These are phyloP conservation scores for Cyprinella venusta DNA, from an alignment of 2,797 vertebrate species.

Conservation along the genomic window DNA sequence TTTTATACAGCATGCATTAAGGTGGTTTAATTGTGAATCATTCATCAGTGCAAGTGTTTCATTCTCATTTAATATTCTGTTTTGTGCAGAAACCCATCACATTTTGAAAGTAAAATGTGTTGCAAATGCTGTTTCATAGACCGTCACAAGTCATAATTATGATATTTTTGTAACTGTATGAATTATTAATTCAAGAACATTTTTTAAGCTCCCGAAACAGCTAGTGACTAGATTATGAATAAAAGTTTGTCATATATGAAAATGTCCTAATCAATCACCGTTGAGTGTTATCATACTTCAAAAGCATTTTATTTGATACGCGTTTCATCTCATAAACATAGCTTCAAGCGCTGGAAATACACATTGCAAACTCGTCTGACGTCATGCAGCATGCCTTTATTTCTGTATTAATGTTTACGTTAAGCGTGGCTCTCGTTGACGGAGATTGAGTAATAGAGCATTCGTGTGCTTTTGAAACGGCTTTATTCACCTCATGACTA, in stretches of 20 bases:
- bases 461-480: slow-evolving; percentile 43
- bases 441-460: slow-evolving; percentile 33
- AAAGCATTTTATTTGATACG: neutral
- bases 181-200: slow-evolving; percentile 33
- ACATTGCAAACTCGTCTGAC: too few species aligned
- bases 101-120: neutral
- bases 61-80: neutral
- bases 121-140: neutral
- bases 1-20: neutral
- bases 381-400: too few species aligned
- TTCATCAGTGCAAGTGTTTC: neutral
- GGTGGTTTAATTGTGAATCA: neutral
- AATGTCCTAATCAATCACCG: neutral
- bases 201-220: slow-evolving; percentile 3
- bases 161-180: slow-evolving; percentile 17
- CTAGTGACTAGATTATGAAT: neutral
- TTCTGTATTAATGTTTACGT: neutral
- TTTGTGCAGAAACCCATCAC: neutral
- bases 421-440: slow-evolving; percentile 24
- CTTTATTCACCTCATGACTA: slow-evolving; percentile 46
- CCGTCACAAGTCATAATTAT: slow-evolving; percentile 28
- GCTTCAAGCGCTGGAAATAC: neutral
- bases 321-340: neutral
- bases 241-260: neutral
- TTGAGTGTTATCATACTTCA: neutral